Base-by-base conservation (phyloP, 2,888 invertebrate genomes). In the Leucophenga montana region DNA sequence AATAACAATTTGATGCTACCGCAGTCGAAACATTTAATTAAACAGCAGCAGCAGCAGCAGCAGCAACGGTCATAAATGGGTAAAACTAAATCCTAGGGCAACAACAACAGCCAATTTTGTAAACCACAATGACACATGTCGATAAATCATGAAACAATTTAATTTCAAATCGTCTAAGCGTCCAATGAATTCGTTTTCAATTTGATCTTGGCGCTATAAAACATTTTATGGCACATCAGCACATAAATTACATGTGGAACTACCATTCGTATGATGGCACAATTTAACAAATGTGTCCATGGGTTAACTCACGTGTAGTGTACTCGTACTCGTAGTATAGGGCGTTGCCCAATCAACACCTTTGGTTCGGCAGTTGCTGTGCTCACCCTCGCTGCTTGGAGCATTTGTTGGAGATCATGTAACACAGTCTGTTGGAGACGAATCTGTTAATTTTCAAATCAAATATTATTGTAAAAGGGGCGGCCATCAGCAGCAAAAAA, bases 191-290 rank as follows among this genome's bases (percentile, higher is more conserved):
- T n/a, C 8, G 46, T 46, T 1, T 5, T 48, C 6, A n/a, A n/a
- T 48, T 48, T 48, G 48, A 16, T 48, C 3, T 73, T 69, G 73
- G 66, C 62, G 75, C 75, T 71, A 83, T 82, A 82, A 82, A 84
- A 83, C 84, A 82, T 84, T 82, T 82, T 84, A 84, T 85, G 72
- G 85, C 84, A 80, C 84, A 85, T 84, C 82, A 57, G 62, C 44
- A 20, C 22, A 48, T 64, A 64, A 64, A 64, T 64, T 64, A 64
- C 39, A 39, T 39, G 8, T 8, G 39, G 44, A 64, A 64, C 46
- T 46, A 64, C 4, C 3, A 33, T 33, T 33, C 8, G 3, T 5
- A 5, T 5, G 4, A 33, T 5, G 8, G 8, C 33, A 33, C 3
- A 33, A 33, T 5, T 5, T 5, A 33, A 33, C 3, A 33, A 33